phyloP scores from a whole-genome alignment of 2,113 vertebrate species.

The Phocoena phocoena region DNA sequence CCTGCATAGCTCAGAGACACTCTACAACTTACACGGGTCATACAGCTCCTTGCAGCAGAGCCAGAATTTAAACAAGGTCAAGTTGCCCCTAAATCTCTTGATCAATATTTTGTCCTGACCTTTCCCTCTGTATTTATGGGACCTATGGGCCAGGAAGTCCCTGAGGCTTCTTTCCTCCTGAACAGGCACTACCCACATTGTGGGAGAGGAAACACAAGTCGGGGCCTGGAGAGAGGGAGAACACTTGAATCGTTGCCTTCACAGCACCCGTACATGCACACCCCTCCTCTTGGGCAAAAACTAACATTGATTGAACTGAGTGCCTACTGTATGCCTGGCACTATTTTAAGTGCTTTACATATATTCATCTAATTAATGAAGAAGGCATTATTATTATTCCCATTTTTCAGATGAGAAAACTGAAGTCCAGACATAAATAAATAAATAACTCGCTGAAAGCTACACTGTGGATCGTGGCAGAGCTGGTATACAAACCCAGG shows the following conservation, averaged over 20 bases:
- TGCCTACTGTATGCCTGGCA: not conserved
- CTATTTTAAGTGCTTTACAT: not conserved
- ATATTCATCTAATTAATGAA: not conserved
- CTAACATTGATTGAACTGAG: not conserved
- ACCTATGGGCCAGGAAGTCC: not conserved
- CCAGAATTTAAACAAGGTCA: not conserved
- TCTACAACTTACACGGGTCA: not conserved
- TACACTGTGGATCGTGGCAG: not conserved
- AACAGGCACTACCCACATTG: not conserved
- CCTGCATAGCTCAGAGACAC: not conserved
- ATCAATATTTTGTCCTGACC: not conserved
- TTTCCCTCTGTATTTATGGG: not conserved
- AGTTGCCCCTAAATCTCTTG: not conserved
- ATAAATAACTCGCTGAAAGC: not conserved
- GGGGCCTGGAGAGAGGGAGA: not conserved
- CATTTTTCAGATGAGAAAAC: constrained; percentile 32
- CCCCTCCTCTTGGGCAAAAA: not conserved
- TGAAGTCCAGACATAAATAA: not conserved
- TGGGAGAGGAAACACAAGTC: not conserved
- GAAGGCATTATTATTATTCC: not conserved
- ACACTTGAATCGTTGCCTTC: not conserved
- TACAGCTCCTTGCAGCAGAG: not conserved
- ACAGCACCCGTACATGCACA: not conserved
- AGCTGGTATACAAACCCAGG: not conserved
- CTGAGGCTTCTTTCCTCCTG: not conserved